These are phyloP conservation scores for Rhagoletis zephyria DNA, from an alignment of 1,140 invertebrate genomes.

Conservation along the genomic window DNA sequence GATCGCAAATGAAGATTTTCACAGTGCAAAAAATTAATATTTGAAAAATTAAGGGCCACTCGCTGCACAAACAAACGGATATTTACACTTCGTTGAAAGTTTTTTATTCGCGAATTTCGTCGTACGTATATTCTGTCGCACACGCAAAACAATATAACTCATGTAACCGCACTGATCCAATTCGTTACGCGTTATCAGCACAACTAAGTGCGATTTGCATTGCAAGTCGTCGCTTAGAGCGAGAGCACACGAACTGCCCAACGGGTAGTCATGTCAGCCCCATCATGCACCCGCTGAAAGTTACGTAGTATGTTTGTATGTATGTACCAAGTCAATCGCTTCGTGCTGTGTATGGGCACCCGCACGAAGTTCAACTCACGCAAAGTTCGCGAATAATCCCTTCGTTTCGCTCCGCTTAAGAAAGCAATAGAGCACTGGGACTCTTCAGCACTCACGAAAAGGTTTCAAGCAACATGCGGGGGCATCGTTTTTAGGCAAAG, in stretches of 20 bases:
- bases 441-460: neutral
- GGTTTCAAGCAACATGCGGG: neutral
- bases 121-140: neutral
- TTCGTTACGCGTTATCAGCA: constrained; percentile 46
- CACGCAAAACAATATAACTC: neutral
- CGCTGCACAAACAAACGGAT: neutral
- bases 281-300: no score
- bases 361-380: neutral
- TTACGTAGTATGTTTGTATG: no score
- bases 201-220: constrained; percentile 39
- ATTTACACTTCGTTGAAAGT: constrained; percentile 15
- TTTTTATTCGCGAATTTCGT: neutral
- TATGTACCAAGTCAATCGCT: no score
- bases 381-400: neutral
- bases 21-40: no score
- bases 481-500: neutral
- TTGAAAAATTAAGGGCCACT: no score
- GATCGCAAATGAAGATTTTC: neutral
- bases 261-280: neutral
- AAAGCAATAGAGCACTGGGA: neutral
- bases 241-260: constrained; percentile 15
- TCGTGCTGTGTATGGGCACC: neutral
- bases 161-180: neutral
- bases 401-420: neutral
- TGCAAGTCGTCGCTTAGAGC: neutral